phyloP scores from a whole-genome alignment of 2,113 vertebrate genomes.

The Macroglossus sobrinus region DNA sequence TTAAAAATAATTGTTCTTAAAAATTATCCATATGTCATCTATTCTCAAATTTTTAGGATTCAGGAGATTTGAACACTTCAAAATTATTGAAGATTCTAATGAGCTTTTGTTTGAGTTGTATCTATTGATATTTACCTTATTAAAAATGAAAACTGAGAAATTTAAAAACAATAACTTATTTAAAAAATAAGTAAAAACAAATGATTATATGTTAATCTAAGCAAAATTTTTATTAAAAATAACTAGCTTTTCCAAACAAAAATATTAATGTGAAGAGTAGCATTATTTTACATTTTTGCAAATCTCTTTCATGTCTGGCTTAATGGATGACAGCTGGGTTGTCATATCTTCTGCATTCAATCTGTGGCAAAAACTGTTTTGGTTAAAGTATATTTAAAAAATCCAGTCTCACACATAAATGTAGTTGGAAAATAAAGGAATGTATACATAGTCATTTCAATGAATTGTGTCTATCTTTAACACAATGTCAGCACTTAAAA shows the following conservation, averaged over 20 bases:
- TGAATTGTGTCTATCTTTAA: neutral
- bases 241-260: neutral
- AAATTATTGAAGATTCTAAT: neutral
- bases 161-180: neutral
- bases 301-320: neutral
- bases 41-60: neutral
- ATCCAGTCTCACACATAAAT: neutral
- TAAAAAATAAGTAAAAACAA: neutral
- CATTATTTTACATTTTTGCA: neutral
- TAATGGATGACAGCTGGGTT: neutral
- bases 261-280: neutral
- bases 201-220: neutral
- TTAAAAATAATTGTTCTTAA: neutral
- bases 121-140: neutral
- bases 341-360: neutral
- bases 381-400: neutral
- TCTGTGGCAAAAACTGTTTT: neutral
- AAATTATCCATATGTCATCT: neutral
- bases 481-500: neutral
- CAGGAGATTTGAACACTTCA: neutral
- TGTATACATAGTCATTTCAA: neutral
- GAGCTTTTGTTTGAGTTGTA: neutral
- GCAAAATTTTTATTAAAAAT: neutral
- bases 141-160: constrained; percentile 5
- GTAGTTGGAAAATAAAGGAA: neutral